A percentile compares a stretch with the other conserved stretches of the same genome.
These are phyloP conservation scores for Tethea ocularis DNA, from an alignment of 2,888 invertebrate genomes.

Conservation along the genomic window DNA sequence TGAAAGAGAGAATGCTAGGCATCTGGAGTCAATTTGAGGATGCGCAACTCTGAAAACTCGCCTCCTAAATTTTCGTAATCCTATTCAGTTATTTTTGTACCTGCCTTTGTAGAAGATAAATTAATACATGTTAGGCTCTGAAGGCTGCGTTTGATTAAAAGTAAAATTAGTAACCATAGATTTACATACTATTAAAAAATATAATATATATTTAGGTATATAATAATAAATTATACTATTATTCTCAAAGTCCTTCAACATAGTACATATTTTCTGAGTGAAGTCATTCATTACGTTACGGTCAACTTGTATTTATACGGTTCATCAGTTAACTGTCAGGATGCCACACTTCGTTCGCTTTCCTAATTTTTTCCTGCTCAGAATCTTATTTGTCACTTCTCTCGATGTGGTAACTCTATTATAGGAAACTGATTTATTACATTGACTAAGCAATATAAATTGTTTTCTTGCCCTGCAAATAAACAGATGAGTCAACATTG, in stretches of 20 bases:
- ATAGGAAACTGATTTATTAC: neutral
- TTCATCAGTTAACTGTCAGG: constrained; percentile 30
- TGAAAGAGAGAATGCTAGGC: no score
- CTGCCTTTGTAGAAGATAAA: no score
- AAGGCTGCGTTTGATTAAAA: no score
- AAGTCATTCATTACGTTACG: constrained; percentile 18
- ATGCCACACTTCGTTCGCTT: constrained; percentile 17
- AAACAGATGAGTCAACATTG: neutral
- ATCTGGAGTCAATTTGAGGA: no score
- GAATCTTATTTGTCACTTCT: neutral
- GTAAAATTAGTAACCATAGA: no score
- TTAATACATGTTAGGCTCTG: no score
- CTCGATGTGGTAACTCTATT: neutral
- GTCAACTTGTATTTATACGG: constrained; percentile 30
- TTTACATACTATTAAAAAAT: no score
- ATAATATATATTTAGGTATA: no score
- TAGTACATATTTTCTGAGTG: neutral
- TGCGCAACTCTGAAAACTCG: no score
- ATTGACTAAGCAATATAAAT: no score
- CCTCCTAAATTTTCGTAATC: no score
- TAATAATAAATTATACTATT: neutral
- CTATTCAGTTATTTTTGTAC: no score
- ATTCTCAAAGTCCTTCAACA: neutral
- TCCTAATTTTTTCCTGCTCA: neutral
- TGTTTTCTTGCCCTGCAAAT: neutral